Evolutionary conservation across 2,113 vertebrate genomes (phyloP), one percentile per base, ranked within the genome.

Genomic region (Fregetta grallaria): DNA sequence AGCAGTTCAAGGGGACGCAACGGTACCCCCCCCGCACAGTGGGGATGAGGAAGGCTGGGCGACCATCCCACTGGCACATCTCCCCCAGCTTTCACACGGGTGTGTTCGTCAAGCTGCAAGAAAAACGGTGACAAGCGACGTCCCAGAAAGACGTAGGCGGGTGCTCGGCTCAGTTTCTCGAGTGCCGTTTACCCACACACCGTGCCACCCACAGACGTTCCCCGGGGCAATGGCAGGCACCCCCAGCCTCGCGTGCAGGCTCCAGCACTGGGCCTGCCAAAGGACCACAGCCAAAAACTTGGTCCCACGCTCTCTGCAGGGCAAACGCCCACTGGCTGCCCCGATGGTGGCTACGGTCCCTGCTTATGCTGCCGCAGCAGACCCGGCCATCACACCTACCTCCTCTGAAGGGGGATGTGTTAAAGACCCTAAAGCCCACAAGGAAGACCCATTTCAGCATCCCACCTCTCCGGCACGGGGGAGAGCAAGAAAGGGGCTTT

Each of bases 61-160:
- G 15, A 40, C 78, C 2, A 3, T 82, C 58, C 61, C 66, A 68
- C n/a, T 2, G 1, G 34, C 58, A 78, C 73, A 10, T 87, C 36
- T 42, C 73, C 86, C 84, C 83, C 77, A 38, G 80, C 49, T 92
- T 90, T 92, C 89, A 61, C 80, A 96, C 4, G 18, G 44, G 26
- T 2, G 10, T 16, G 53, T 76, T 61, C 53, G 6, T 40, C 76
- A 38, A 73, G 77, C 73, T 87, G 70, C 66, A 78, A 85, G 56
- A 78, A 86, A 42, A 52, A 85, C 6, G 6, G 86, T 29, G 78
- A 96, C 58, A 73, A 91, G 77, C 1, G 7, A 73, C 34, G 3
- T 65, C 76, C 81, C 95, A 92, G 84, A 95, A 86, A 90, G 89
- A 50, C 2, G 96, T 97, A 94, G 96, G 96, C 80, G 94, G 94